Base-by-base conservation (phyloP, 2,888 invertebrate species). In the Calameuta idolon region DNA sequence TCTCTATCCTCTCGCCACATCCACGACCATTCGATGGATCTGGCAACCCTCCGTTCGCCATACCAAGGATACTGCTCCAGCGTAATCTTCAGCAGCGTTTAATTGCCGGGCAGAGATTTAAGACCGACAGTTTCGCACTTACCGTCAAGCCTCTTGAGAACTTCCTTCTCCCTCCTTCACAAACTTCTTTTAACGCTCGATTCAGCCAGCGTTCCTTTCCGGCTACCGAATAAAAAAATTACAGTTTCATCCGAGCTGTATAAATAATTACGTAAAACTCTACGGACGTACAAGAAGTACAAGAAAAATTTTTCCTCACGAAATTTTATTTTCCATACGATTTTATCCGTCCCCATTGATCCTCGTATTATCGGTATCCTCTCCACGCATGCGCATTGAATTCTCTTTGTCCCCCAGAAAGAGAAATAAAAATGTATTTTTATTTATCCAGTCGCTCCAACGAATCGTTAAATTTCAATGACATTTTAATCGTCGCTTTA, bases 51-150 rank as follows among this genome's bases (percentile, higher is more conserved):
- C 69, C 30, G 69, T 33, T 30, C 69, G 30, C 69, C 5, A 2
- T 69, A 30, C n/a, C 69, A 9, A 69, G 69, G 69, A 69, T 69
- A 69, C 30, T 30, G 30, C 69, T 76, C 34, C 71, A 33, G 71
- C 76, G 79, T 81, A 80, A 81, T 80, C 80, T 80, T 74, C 80
- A 76, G 78, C 77, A 73, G 79, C 79, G 81, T 81, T 82, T 82
- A 82, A 82, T 82, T 82, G 81, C 82, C 81, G 78, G 78, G 79
- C 77, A 79, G 79, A 82, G 82, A 82, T 82, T 82, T 81, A 82
- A 79, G 74, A 69, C 79, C 79, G 71, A 73, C 77, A 79, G 74
- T 80, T 75, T 77, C 75, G 76, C 74, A 68, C 69, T 75, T 75
- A 37, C 76, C 74, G 80, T 37, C 76, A 79, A 76, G 75, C 69